Evolutionary conservation across 2,888 invertebrate genomes (phyloP).

Genomic region (Psylliodes chrysocephalus): DNA sequence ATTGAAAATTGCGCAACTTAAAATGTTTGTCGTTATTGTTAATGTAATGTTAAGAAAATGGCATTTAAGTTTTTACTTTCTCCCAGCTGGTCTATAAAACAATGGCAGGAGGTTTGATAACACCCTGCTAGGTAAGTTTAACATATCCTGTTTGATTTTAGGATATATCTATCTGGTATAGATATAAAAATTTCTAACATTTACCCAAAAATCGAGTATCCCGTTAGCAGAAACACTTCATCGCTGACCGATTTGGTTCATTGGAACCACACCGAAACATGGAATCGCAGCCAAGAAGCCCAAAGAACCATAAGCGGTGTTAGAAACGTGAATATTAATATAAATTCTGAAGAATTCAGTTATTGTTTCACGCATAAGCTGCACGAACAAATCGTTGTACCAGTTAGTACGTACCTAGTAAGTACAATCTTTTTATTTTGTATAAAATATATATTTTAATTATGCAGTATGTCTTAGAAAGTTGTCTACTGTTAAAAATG

Average conservation of each 20-base stretch:
- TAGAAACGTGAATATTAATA: constrained; percentile 63
- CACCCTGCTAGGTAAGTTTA: too few relatives aligned
- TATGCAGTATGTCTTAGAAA: too few relatives aligned
- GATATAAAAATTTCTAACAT: constrained; percentile 80
- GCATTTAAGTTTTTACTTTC: too few relatives aligned
- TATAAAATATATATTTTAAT: too few relatives aligned
- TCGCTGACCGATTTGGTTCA: constrained; percentile 83
- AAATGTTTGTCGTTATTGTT: too few relatives aligned
- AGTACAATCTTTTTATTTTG: constrained; percentile 24
- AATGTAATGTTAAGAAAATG: too few relatives aligned
- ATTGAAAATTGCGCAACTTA: too few relatives aligned
- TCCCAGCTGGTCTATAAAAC: too few relatives aligned
- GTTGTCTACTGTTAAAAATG: too few relatives aligned
- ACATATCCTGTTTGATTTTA: constrained; percentile 61
- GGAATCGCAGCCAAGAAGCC: constrained; percentile 67
- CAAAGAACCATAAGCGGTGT: constrained; percentile 57
- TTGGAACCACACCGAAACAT: constrained; percentile 90
- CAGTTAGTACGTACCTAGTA: constrained; percentile 58
- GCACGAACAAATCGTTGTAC: constrained; percentile 57
- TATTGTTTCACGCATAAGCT: constrained; percentile 59
- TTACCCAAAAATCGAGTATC: constrained; percentile 81
- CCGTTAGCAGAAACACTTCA: constrained; percentile 88
- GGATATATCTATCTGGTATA: constrained; percentile 83
- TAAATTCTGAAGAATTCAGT: constrained; percentile 64
- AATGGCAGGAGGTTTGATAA: too few relatives aligned